Percentiles rank a stretch among this genome's conserved stretches.
These are phyloP conservation scores for Hylyphantes graminicola DNA, from an alignment of 1,140 invertebrate genomes.

Conservation along the genomic window DNA sequence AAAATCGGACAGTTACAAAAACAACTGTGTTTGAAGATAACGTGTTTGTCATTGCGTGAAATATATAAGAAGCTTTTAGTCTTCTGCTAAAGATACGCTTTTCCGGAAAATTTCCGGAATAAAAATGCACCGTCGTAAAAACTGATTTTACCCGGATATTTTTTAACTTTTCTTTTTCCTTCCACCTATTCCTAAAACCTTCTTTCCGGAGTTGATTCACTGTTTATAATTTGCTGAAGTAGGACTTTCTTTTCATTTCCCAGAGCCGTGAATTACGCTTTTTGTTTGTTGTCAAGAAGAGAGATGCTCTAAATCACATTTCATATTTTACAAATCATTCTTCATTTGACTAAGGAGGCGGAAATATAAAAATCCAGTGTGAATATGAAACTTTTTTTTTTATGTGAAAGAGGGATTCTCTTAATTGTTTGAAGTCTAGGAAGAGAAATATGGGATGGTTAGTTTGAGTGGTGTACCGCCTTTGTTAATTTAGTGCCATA, in stretches of 20 bases:
- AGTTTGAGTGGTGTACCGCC: neutral
- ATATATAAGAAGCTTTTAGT: slow-evolving; percentile 30
- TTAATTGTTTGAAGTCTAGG: slow-evolving; percentile 13
- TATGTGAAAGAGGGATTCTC: slow-evolving; percentile 1
- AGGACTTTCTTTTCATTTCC: slow-evolving; percentile 31
- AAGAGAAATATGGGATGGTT: neutral
- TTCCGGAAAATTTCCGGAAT: slow-evolving; percentile 47
- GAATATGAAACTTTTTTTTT: slow-evolving; percentile 11
- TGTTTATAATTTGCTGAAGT: slow-evolving; percentile 45
- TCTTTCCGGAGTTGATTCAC: slow-evolving; percentile 20
- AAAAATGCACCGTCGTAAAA: slow-evolving; percentile 49
- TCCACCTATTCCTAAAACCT: neutral
- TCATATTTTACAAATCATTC: slow-evolving; percentile 20
- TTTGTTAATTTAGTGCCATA: slow-evolving; percentile 15
- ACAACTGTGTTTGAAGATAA: no score
- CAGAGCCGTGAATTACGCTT: slow-evolving; percentile 20
- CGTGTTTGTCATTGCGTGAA: no score
- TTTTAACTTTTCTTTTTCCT: neutral
- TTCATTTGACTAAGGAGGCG: neutral
- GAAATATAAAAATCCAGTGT: slow-evolving; percentile 4
- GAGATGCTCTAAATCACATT: slow-evolving; percentile 6
- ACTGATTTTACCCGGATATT: slow-evolving; percentile 20
- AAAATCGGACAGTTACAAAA: no score
- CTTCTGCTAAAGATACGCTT: slow-evolving; percentile 37
- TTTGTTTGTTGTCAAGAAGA: neutral